These are phyloP conservation scores for Chanos chanos DNA, from an alignment of 2,797 vertebrate genomes.

Conservation along the genomic window DNA sequence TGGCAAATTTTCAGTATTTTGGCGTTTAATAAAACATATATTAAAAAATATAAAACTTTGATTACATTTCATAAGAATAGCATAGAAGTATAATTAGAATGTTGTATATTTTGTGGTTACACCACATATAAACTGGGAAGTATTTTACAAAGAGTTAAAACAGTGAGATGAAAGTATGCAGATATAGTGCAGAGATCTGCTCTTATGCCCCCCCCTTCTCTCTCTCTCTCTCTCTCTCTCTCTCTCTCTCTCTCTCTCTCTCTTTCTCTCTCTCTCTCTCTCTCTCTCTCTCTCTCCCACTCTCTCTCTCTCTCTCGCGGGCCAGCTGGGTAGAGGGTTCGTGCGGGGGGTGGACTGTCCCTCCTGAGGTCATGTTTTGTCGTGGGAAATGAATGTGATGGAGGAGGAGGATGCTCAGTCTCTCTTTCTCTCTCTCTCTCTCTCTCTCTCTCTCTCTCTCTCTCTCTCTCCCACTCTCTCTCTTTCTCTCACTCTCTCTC, in stretches of 20 bases:
- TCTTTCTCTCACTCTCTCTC: constrained; percentile 12
- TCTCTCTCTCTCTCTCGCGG: too few species aligned
- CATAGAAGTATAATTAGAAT: too few species aligned
- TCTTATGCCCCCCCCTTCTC: constrained; percentile 6
- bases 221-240: constrained; percentile 7
- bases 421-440: constrained; percentile 8
- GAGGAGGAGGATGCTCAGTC: constrained; percentile 20
- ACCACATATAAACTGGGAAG: too few species aligned
- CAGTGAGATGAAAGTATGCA: background rate
- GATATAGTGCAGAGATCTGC: background rate
- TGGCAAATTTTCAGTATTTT: too few species aligned
- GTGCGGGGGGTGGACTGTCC: constrained; percentile 26
- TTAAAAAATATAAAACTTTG: too few species aligned
- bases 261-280: constrained; percentile 34
- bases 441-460: background rate
- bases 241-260: background rate
- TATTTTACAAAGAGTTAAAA: too few species aligned
- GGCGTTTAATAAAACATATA: too few species aligned
- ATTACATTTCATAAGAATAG: too few species aligned
- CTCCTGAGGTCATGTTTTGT: constrained; percentile 52
- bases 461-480: background rate
- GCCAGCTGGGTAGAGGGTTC: constrained; percentile 14
- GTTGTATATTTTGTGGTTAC: too few species aligned
- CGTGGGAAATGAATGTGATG: constrained; percentile 52
- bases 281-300: constrained; percentile 35